These are phyloP conservation scores for Bombus soroeensis DNA, from an alignment of 1,140 invertebrate genomes.

Conservation along the genomic window DNA sequence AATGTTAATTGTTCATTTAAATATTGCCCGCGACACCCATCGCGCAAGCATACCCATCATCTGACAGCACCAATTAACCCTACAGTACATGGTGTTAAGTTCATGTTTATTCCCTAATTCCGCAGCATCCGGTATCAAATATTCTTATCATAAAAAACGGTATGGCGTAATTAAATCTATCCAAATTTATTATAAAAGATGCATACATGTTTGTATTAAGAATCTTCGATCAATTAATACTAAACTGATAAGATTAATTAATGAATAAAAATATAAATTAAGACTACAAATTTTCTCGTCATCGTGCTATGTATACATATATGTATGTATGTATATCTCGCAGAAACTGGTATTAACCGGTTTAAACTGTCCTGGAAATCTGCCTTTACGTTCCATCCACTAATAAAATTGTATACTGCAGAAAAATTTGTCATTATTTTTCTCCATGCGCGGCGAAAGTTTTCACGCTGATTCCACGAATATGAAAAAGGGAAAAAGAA, in stretches of 20 bases:
- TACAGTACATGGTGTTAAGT: conserved; percentile 4
- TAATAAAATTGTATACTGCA: conserved; percentile 18
- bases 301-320: not conserved
- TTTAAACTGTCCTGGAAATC: conserved; percentile 54
- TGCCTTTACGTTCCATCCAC: conserved; percentile 31
- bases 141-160: not conserved
- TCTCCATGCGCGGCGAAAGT: too few species aligned
- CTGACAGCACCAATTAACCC: not conserved
- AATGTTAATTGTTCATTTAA: not conserved
- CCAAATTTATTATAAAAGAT: not conserved
- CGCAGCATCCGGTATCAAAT: conserved; percentile 20
- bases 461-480: not conserved
- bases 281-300: conserved; percentile 3
- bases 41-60: not conserved
- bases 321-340: conserved; percentile 39
- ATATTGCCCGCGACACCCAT: not conserved
- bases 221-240: not conserved
- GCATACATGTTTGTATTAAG: not conserved
- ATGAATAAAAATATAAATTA: conserved; percentile 3
- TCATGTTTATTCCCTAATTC: conserved; percentile 26
- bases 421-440: conserved; percentile 22
- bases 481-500: not conserved
- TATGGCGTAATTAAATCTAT: not conserved
- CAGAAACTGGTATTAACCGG: conserved; percentile 55
- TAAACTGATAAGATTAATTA: not conserved